Percentiles rank a stretch among this genome's conserved stretches.
Conservation (phyloP, 92 coral and sea anemone genomes). For the Paramuricea clavata region DNA sequence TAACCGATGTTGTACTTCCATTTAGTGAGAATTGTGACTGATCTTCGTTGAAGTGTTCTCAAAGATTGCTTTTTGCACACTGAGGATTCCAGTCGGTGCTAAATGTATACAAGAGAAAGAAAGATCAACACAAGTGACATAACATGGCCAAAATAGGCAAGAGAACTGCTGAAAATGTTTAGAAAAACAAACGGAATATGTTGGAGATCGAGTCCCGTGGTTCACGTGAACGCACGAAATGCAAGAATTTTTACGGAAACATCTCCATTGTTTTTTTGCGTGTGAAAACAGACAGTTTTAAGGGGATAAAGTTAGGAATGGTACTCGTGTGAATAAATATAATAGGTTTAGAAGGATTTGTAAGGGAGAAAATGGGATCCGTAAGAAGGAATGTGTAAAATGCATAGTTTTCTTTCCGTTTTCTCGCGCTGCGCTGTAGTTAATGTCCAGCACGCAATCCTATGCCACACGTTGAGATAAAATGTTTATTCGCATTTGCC, state of each 20-base stretch:
- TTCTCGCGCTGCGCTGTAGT: slow-evolving; percentile 33
- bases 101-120: neutral
- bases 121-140: neutral
- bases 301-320: neutral
- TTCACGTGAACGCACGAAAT: neutral
- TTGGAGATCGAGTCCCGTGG: slow-evolving; percentile 12
- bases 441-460: neutral
- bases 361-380: neutral
- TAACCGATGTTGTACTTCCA: neutral
- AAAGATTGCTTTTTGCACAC: neutral
- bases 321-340: neutral
- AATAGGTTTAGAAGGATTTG: neutral
- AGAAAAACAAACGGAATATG: slow-evolving; percentile 21
- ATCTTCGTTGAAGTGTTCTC: neutral
- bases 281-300: neutral
- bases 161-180: neutral
- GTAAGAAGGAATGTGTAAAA: slow-evolving; percentile 8
- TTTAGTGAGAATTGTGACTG: neutral
- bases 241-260: neutral
- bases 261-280: neutral
- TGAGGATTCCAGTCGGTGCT: neutral
- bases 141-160: slow-evolving; percentile 23
- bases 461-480: neutral
- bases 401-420: slow-evolving; percentile 40
- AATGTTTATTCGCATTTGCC: neutral